Evolutionary conservation across 2,888 invertebrate genomes (phyloP).

Genomic region (Pandemis heparana): DNA sequence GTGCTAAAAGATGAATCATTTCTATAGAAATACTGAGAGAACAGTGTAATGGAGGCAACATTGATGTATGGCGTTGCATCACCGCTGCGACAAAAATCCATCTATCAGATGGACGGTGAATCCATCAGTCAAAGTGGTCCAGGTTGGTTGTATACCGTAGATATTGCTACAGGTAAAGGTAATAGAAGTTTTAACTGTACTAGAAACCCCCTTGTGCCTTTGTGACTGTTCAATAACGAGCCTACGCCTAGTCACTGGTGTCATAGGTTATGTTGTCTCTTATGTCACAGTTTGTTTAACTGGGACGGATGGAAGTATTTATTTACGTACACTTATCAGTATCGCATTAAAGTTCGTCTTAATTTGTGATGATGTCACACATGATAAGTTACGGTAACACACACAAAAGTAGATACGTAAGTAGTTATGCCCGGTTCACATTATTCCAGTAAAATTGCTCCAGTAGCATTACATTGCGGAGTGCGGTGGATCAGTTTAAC

Average conservation of each 20-base stretch:
- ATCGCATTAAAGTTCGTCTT: neutral
- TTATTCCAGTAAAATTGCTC: too few relatives aligned
- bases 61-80: neutral
- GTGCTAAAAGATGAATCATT: conserved; percentile 4
- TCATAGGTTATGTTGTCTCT: neutral
- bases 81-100: neutral
- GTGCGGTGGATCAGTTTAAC: too few relatives aligned
- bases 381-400: neutral
- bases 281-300: neutral
- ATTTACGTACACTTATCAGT: neutral
- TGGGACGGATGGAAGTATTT: neutral
- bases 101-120: neutral
- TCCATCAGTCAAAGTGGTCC: conserved; percentile 2
- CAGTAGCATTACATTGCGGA: too few relatives aligned
- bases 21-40: neutral
- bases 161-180: too few relatives aligned
- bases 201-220: neutral
- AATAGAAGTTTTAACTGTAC: too few relatives aligned
- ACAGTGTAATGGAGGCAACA: neutral
- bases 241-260: neutral
- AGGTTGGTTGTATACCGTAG: neutral
- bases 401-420: too few relatives aligned
- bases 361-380: neutral
- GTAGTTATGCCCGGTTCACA: too few relatives aligned
- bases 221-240: neutral